These are phyloP conservation scores for Galerucella calmariensis DNA, from an alignment of 2,888 invertebrate species.

Conservation along the genomic window DNA sequence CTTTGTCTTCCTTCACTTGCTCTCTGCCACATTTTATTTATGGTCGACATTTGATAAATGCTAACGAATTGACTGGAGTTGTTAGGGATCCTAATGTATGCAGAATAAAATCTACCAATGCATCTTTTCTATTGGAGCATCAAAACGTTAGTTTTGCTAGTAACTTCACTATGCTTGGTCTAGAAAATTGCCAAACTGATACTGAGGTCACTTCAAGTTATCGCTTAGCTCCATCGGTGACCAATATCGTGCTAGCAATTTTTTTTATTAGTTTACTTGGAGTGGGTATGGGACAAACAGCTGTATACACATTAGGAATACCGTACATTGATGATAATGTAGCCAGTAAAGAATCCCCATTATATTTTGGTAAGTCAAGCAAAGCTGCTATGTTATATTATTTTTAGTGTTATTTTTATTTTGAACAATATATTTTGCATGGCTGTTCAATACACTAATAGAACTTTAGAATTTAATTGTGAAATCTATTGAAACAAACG, in stretches of 20 bases:
- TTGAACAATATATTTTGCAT: constrained; percentile 1
- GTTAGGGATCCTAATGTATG: constrained; percentile 64
- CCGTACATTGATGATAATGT: constrained; percentile 96
- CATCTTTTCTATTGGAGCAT: constrained; percentile 25
- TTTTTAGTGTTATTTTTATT: not conserved
- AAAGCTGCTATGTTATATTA: not conserved
- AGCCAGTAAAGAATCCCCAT: constrained; percentile 89
- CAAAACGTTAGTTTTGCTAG: constrained; percentile 28
- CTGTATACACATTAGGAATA: constrained; percentile 91
- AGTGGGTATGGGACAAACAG: constrained; percentile 92
- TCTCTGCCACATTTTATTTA: constrained; percentile 89
- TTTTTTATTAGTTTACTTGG: constrained; percentile 89
- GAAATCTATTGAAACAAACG: not conserved
- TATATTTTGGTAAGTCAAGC: constrained; percentile 82
- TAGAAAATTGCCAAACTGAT: constrained; percentile 58
- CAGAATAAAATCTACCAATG: constrained; percentile 46
- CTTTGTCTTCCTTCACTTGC: constrained; percentile 86
- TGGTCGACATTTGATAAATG: constrained; percentile 77
- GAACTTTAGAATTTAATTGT: not conserved
- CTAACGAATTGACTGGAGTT: constrained; percentile 65
- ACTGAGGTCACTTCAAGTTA: constrained; percentile 71
- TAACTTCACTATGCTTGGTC: constrained; percentile 28
- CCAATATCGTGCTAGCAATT: constrained; percentile 85
- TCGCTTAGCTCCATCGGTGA: constrained; percentile 79
- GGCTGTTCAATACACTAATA: constrained; percentile 6